Conservation (phyloP, 1,140 invertebrate genomes). For the Drosophila pectinifera region DNA sequence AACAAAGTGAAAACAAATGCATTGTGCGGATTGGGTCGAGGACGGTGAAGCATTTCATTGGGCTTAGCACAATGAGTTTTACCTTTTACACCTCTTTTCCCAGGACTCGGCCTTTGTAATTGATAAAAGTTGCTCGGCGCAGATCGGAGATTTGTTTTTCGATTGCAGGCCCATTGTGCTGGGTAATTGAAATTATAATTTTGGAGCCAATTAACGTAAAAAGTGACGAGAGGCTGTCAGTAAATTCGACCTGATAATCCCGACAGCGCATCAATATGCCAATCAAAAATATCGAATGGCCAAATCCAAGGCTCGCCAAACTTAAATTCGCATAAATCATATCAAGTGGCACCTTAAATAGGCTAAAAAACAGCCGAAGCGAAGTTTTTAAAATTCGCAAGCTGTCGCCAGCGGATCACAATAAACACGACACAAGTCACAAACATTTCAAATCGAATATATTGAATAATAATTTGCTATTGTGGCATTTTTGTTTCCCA, state of each 20-base stretch:
- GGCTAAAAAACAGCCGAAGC: slow-evolving; percentile 32
- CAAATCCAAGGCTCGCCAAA: slow-evolving; percentile 19
- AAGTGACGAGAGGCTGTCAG: background rate
- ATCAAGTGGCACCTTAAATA: slow-evolving; percentile 54
- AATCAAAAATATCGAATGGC: slow-evolving; percentile 24
- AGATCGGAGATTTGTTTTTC: slow-evolving; percentile 39
- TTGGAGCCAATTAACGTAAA: slow-evolving; percentile 15
- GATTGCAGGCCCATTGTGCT: slow-evolving; percentile 9
- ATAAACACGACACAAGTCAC: slow-evolving; percentile 67
- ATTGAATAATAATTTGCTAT: slow-evolving; percentile 74
- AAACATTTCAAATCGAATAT: slow-evolving; percentile 76
- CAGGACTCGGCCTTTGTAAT: slow-evolving; percentile 23
- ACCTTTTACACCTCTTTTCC: slow-evolving; percentile 47
- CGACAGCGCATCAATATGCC: slow-evolving; percentile 26
- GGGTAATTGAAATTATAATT: slow-evolving; percentile 34
- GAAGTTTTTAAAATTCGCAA: slow-evolving; percentile 73
- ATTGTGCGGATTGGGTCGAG: slow-evolving; percentile 30
- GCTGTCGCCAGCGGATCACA: slow-evolving; percentile 63
- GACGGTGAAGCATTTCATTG: background rate
- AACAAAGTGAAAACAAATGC: slow-evolving; percentile 69
- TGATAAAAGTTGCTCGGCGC: slow-evolving; percentile 49
- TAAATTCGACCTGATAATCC: slow-evolving; percentile 16
- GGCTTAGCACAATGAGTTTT: slow-evolving; percentile 32
- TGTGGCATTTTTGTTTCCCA: slow-evolving; percentile 20
- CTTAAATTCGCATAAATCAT: slow-evolving; percentile 64